Percentiles rank a stretch among this genome's conserved stretches.
These are phyloP conservation scores for Himalopsyche japonica DNA, from an alignment of 2,888 invertebrate genomes.

Conservation along the genomic window DNA sequence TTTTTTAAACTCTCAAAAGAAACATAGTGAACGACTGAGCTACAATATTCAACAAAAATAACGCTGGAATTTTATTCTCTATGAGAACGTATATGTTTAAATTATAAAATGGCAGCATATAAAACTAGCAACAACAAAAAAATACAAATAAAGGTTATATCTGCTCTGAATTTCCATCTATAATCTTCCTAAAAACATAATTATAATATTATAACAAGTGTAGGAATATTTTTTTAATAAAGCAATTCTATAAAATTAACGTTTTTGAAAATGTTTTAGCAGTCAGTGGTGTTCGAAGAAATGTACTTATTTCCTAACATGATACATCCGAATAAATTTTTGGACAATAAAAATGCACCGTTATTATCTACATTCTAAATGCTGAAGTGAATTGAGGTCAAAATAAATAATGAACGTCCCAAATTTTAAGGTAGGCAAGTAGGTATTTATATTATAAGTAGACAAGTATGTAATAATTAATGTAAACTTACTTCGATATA, in stretches of 20 bases:
- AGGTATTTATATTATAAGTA: background rate
- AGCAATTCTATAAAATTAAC: background rate
- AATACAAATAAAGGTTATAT: no score
- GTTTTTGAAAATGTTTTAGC: background rate
- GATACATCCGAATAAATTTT: background rate
- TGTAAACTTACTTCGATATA: background rate
- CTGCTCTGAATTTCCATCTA: no score
- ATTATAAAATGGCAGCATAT: no score
- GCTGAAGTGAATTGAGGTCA: background rate
- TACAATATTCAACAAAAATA: no score
- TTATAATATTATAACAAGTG: no score
- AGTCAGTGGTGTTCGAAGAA: background rate
- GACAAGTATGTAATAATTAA: background rate
- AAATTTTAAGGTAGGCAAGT: background rate
- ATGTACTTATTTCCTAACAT: background rate
- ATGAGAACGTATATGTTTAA: no score
- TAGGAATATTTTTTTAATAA: background rate
- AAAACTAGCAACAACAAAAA: no score
- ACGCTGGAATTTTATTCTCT: no score
- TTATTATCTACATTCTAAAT: background rate
- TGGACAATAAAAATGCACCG: conserved; percentile 1
- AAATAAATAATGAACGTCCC: background rate
- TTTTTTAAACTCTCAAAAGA: no score
- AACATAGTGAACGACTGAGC: no score
- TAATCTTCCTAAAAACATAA: no score